phyloP scores from a whole-genome alignment of 2,113 vertebrate species.

The Xiphophorus maculatus region DNA sequence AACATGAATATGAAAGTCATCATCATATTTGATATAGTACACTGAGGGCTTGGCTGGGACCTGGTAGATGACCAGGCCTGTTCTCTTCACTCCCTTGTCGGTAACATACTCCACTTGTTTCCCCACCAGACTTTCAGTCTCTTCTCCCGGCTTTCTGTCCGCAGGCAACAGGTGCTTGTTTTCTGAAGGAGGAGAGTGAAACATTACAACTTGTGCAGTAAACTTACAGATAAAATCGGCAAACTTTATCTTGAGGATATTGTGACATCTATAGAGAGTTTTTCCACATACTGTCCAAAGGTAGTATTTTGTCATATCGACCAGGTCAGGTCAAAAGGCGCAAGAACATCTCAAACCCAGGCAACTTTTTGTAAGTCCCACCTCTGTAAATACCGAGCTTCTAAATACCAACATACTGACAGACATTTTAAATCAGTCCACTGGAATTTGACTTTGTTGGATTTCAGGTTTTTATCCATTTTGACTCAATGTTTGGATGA shows the following conservation, averaged over 20 bases:
- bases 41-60: conserved; percentile 85
- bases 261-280: not conserved
- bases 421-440: not conserved
- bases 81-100: conserved; percentile 85
- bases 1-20: conserved; percentile 86
- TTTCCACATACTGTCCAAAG: not conserved
- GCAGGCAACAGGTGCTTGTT: conserved; percentile 85
- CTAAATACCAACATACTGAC: not conserved
- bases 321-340: not conserved
- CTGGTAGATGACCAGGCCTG: conserved; percentile 85
- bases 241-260: not conserved
- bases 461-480: no score
- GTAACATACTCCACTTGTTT: conserved; percentile 87
- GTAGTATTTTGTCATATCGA: not conserved
- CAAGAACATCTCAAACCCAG: not conserved
- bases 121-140: conserved; percentile 85
- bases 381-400: not conserved
- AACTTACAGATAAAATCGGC: conserved; percentile 1
- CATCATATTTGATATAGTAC: conserved; percentile 86
- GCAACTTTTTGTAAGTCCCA: no score
- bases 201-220: not conserved
- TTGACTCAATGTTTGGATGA: no score
- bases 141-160: conserved; percentile 84
- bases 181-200: conserved; percentile 65
- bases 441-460: not conserved